Evolutionary conservation across 1,140 invertebrate species (phyloP), one percentile per base, ranked within the genome.

Genomic region (Sitobion miscanthi): DNA sequence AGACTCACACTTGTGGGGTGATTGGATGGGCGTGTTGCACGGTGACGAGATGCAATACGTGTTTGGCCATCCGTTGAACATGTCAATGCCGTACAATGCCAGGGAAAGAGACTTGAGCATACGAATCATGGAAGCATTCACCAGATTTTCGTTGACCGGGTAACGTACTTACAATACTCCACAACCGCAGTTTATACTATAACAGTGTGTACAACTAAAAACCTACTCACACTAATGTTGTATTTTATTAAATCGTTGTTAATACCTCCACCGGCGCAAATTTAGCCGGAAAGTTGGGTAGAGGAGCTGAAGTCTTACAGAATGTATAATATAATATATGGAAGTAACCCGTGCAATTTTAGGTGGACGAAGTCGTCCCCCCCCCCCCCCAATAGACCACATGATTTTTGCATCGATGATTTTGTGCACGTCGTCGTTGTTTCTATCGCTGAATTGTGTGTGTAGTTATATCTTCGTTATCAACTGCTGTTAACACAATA

Each of bases 21-120:
- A 98, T 95, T 99, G 99, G 99, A 99, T 99, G 98, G 99, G 99
- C 0, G 98, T 99, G 83, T 97, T 99, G 96, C 99, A 99, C 94
- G 99, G 98, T 7, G 98, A 99, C 95, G 99, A 99, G 95, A 98
- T 99, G 94, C 98, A 98, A 95, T 99, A 99, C 95, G 97, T 99
- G 91, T 99, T 99, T 95, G 99, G 99, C 35, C 97, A 98, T 95
- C 98, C 98, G 8, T 95, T 99, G 93, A 98, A 98, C 95, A 96
- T 96, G 95, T 98, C 97, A 49, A 95, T 98, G 91, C 96, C 97
- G 94, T 99, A 98, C 95, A 97, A 97, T 94, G 96, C 96, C 20
- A 96, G 97, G 86, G 98, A 99, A 95, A 96, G 98, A 47, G 97
- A 98, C 93, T 96, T 99, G 91, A 97, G 98, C 94, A 96, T 96